Base-by-base conservation (phyloP, 2,113 vertebrate genomes). In the Corydoras sp. region DNA sequence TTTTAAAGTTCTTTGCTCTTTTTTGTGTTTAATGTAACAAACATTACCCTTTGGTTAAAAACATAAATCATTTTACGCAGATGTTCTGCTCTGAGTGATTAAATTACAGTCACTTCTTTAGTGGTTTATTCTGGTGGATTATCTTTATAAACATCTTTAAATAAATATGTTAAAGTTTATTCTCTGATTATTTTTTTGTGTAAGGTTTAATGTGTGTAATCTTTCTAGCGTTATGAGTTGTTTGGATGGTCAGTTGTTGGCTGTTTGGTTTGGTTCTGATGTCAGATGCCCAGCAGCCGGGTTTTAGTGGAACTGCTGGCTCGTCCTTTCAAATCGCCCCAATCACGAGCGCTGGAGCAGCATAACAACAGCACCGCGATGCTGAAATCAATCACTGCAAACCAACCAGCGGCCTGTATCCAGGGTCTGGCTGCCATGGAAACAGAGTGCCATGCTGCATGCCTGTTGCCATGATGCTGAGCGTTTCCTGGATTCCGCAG, bases 351-450 rank as follows among this genome's bases (percentile, higher is more conserved):
- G 83, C 83, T 83, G 80, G 55, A 70, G 74, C 63, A 82, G 66
- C 83, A 77, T 84, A 86, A 88, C 87, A 88, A 88, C 87, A 89
- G 85, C 83, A 54, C 81, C 76, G 68, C 51, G 68, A 80, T 84
- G 65, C 58, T 54, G 78, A 77, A 79, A 62, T 74, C 74, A 72
- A 49, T 29, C 13, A 31, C 55, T 18, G 53, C 65, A 68, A 84
- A 83, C 90, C 90, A 91, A 91, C 88, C 90, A 89, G 85, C 81
- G 81, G 49, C 83, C 89, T 88, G 89, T 89, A 89, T 89, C 89
- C 83, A 84, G 81, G 88, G 87, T 65, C 77, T 77, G 83, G 87
- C 86, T 88, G 82, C 86, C 75, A 87, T 85, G 85, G 87, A 84
- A 90, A 89, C 88, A 85, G 77, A 48, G 81, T 84, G 86, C 84